phyloP scores from a whole-genome alignment of 2,113 vertebrate genomes.

The Sarotherodon lohbergeri region DNA sequence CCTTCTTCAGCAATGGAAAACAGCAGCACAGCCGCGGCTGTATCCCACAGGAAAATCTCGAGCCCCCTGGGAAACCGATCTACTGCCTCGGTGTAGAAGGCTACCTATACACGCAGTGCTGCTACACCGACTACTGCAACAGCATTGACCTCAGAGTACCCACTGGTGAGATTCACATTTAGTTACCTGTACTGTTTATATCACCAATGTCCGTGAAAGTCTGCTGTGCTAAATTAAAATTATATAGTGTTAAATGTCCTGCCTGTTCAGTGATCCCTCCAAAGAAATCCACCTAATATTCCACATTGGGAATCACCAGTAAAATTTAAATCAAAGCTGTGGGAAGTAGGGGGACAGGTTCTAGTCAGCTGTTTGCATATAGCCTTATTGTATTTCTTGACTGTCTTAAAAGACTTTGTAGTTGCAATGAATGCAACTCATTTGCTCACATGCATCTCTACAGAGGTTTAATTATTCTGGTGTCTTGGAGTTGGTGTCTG shows the following conservation, averaged over 20 bases:
- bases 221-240: neutral
- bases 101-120: slow-evolving; percentile 90
- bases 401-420: neutral
- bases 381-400: neutral
- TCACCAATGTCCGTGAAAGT: neutral
- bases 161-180: slow-evolving; percentile 71
- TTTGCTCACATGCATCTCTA: neutral
- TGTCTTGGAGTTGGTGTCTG: neutral
- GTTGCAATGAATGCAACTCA: neutral
- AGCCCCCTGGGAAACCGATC: slow-evolving; percentile 88
- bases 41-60: slow-evolving; percentile 80
- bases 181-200: neutral
- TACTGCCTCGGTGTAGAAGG: slow-evolving; percentile 88
- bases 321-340: neutral
- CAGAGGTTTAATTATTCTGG: neutral
- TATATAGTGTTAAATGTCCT: neutral
- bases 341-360: neutral
- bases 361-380: neutral
- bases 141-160: slow-evolving; percentile 86
- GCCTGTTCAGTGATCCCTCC: neutral
- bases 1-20: slow-evolving; percentile 80
- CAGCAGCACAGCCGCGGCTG: slow-evolving; percentile 84
- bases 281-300: neutral
- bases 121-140: slow-evolving; percentile 94
- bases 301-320: neutral